Percentiles rank a stretch among this genome's conserved stretches.
Evolutionary conservation across 1,140 invertebrate species (phyloP).

Genomic region (Drosophila elegans): DNA sequence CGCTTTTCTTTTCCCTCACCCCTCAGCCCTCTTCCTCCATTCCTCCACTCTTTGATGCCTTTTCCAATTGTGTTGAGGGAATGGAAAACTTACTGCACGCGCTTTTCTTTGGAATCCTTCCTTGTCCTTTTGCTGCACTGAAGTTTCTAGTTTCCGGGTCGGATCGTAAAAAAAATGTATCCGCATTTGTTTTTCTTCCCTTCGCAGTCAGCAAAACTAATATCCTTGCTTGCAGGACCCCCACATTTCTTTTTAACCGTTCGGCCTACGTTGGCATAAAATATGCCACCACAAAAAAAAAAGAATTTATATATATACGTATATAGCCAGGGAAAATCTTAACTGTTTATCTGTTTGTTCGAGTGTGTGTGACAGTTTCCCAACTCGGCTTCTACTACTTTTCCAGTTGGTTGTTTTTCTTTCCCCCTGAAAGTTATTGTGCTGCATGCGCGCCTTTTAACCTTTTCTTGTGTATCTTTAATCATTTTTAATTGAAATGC

Average conservation of each 20-base stretch:
- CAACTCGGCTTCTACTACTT: constrained; percentile 12
- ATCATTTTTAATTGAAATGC: constrained; percentile 78
- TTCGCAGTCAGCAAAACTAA: constrained; percentile 59
- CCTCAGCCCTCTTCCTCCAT: no score
- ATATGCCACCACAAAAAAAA: constrained; percentile 39
- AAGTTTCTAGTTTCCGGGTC: constrained; percentile 44
- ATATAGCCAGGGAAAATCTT: constrained; percentile 16
- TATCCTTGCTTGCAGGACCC: constrained; percentile 54
- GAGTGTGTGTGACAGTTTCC: constrained; percentile 35
- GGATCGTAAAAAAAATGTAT: constrained; percentile 47
- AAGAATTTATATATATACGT: constrained; percentile 1
- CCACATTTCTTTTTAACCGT: neutral
- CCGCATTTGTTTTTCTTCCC: constrained; percentile 22
- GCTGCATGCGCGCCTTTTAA: constrained; percentile 69
- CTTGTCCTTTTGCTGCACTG: constrained; percentile 31
- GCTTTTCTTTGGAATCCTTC: constrained; percentile 28
- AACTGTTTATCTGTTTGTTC: constrained; percentile 43
- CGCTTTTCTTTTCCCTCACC: constrained; percentile 21
- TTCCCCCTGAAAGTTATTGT: constrained; percentile 65
- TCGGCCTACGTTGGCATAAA: constrained; percentile 71
- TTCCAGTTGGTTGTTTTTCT: constrained; percentile 37
- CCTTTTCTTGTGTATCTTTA: constrained; percentile 76
- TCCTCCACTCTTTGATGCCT: constrained; percentile 11
- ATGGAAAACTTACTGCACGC: constrained; percentile 39
- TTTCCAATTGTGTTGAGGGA: constrained; percentile 39